phyloP scores from a whole-genome alignment of 1,140 invertebrate species.

The silkworm (Bombyx mori) region ASM3026992v2 NC_085134.1:1840501-1841000 shows the following conservation, averaged over 20 bases:
- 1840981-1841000: neutral
- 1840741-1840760: constrained; percentile 52
- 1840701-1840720: constrained; percentile 72
- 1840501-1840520: constrained; percentile 72
- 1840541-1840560: constrained; percentile 60
- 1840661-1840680: constrained; percentile 65
- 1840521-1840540: constrained; percentile 67
- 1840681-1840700: constrained; percentile 69
- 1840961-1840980: too few species aligned
- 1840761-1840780: constrained; percentile 58
- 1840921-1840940: too few species aligned
- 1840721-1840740: constrained; percentile 67
- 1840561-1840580: constrained; percentile 51
- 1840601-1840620: constrained; percentile 36
- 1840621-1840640: constrained; percentile 39
- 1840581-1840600: constrained; percentile 43
- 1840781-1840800: constrained; percentile 35
- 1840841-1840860: too few species aligned
- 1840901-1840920: constrained; percentile 33
- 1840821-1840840: too few species aligned
- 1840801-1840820: constrained; percentile 6
- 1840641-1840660: constrained; percentile 52
- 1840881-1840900: constrained; percentile 53
- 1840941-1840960: too few species aligned
- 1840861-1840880: constrained; percentile 36